These are phyloP conservation scores for Regulus satrapa DNA, from an alignment of 2,113 vertebrate species.

Conservation along the genomic window DNA sequence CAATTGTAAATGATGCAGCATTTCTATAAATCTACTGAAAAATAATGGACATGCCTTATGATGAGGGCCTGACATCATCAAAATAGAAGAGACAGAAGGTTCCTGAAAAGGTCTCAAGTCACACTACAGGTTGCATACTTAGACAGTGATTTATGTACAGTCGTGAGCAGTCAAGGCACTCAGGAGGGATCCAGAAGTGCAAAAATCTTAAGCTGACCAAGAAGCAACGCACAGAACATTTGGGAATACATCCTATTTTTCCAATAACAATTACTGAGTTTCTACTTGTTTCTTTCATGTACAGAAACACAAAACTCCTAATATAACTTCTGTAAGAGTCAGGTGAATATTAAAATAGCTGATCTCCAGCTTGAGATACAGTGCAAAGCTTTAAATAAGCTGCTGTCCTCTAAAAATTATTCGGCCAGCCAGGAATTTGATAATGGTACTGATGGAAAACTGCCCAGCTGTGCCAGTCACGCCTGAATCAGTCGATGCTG, in stretches of 20 bases:
- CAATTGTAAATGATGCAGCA: background rate
- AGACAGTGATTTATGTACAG: background rate
- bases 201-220: background rate
- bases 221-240: background rate
- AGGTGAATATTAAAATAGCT: background rate
- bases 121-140: background rate
- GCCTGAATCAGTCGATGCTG: constrained; percentile 69
- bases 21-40: background rate
- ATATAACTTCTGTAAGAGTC: background rate
- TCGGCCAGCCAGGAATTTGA: constrained; percentile 60
- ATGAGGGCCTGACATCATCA: background rate
- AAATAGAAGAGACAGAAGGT: background rate
- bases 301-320: background rate
- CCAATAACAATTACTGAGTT: background rate
- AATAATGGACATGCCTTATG: too few species aligned
- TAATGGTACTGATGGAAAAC: constrained; percentile 70
- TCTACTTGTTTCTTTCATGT: background rate
- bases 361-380: background rate
- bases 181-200: background rate
- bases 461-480: constrained; percentile 60
- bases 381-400: background rate
- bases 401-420: background rate
- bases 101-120: background rate
- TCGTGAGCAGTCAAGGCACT: background rate
- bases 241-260: background rate